These are phyloP conservation scores for Zootermopsis nevadensis DNA, from an alignment of 2,888 invertebrate genomes.

Conservation along the genomic window DNA sequence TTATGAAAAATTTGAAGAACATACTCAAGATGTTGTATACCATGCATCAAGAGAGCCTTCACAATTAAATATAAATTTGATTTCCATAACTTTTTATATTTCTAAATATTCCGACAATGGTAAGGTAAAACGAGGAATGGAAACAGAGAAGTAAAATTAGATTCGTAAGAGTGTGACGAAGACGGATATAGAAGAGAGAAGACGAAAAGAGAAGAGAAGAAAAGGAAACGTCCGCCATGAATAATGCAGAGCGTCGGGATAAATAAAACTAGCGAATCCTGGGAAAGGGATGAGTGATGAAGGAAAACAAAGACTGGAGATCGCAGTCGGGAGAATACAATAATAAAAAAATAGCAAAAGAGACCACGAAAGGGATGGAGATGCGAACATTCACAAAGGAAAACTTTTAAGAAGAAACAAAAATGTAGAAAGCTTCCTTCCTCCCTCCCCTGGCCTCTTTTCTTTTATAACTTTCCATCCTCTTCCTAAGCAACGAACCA, in stretches of 20 bases:
- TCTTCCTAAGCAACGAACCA: conserved; percentile 14
- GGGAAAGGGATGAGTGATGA: conserved; percentile 43
- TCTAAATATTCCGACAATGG: not conserved
- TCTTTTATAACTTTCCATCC: conserved; percentile 30
- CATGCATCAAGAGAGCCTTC: not conserved
- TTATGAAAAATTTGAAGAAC: no score
- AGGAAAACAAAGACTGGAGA: conserved; percentile 46
- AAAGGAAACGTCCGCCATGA: conserved; percentile 32
- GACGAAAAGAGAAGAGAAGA: not conserved
- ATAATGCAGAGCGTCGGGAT: conserved; percentile 44
- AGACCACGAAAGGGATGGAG: not conserved
- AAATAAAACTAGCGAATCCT: conserved; percentile 45
- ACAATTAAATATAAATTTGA: not conserved
- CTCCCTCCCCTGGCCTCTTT: not conserved
- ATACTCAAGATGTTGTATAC: no score
- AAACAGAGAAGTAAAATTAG: not conserved
- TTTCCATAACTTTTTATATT: not conserved
- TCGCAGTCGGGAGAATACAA: conserved; percentile 40
- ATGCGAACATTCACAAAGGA: conserved; percentile 11
- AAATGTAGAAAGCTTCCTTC: conserved; percentile 31
- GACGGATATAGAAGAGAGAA: not conserved
- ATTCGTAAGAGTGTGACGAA: not conserved
- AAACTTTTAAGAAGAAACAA: conserved; percentile 33
- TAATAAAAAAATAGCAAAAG: conserved; percentile 31
- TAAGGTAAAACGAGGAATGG: not conserved